Conservation (phyloP, 2,797 vertebrate genomes). For the Sphenodon punctatus region DNA sequence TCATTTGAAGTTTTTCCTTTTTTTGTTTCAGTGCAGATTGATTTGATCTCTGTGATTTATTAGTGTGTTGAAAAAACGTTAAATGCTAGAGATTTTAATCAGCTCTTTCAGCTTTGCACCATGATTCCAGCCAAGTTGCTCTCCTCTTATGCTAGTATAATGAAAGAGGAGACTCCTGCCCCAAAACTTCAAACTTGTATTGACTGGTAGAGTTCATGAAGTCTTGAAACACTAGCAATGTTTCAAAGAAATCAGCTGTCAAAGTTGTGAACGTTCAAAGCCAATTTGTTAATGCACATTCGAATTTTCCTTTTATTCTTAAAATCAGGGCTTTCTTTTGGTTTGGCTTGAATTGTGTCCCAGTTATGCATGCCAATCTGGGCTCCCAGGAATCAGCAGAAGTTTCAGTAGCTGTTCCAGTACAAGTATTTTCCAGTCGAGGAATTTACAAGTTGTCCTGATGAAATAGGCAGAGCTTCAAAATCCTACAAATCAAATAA, state of each 20-base stretch:
- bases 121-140: background rate
- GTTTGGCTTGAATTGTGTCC: background rate
- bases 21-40: too few relatives aligned
- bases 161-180: background rate
- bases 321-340: too few relatives aligned
- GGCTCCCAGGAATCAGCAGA: background rate
- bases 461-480: background rate
- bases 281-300: background rate
- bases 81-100: too few relatives aligned
- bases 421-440: background rate
- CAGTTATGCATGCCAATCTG: background rate
- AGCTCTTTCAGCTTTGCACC: too few relatives aligned
- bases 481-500: background rate
- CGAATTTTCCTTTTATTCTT: background rate
- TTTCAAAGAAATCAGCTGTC: background rate
- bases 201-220: background rate
- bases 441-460: background rate
- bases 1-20: too few relatives aligned
- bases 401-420: background rate
- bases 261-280: background rate
- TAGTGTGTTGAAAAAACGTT: too few relatives aligned
- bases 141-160: background rate
- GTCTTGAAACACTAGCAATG: background rate
- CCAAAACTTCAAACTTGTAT: background rate
- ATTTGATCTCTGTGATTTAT: too few relatives aligned